phyloP scores from a whole-genome alignment of 2,888 invertebrate genomes.

The Dromius quadrimaculatus region DNA sequence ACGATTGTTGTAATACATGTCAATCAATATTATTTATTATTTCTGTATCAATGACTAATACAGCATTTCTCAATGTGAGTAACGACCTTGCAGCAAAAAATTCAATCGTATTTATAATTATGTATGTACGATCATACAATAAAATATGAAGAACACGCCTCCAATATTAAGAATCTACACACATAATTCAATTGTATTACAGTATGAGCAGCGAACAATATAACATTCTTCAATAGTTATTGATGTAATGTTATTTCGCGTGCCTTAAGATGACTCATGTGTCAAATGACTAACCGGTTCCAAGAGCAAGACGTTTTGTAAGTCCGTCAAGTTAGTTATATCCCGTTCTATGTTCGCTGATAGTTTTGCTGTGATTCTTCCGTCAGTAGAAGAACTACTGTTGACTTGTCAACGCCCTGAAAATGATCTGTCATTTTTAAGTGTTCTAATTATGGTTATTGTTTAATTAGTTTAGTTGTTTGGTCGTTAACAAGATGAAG shows the following conservation, averaged over 20 bases:
- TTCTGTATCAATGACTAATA: too few species aligned
- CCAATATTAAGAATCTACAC: too few species aligned
- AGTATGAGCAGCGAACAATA: constrained; percentile 16
- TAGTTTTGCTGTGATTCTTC: constrained; percentile 26
- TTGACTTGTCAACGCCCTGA: constrained; percentile 1
- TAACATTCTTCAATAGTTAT: constrained; percentile 18
- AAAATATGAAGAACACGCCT: constrained; percentile 26
- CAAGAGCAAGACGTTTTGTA: constrained; percentile 41
- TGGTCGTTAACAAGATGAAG: constrained; percentile 4
- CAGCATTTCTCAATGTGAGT: constrained; percentile 25
- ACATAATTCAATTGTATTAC: too few species aligned
- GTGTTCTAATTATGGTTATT: constrained; percentile 11
- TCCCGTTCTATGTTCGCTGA: constrained; percentile 15
- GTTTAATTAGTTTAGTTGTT: constrained; percentile 10
- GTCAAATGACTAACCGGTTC: constrained; percentile 50
- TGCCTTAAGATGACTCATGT: constrained; percentile 45
- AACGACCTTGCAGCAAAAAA: constrained; percentile 24
- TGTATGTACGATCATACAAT: constrained; percentile 11
- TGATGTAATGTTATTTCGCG: constrained; percentile 45
- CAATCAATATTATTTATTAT: too few species aligned
- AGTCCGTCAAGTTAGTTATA: too few species aligned
- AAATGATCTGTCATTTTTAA: constrained; percentile 15
- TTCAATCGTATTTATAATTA: constrained; percentile 18
- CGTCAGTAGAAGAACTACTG: constrained; percentile 25
- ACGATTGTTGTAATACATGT: too few species aligned